Evolutionary conservation across 2,113 vertebrate genomes (phyloP).

Genomic region (Sardina pilchardus): DNA sequence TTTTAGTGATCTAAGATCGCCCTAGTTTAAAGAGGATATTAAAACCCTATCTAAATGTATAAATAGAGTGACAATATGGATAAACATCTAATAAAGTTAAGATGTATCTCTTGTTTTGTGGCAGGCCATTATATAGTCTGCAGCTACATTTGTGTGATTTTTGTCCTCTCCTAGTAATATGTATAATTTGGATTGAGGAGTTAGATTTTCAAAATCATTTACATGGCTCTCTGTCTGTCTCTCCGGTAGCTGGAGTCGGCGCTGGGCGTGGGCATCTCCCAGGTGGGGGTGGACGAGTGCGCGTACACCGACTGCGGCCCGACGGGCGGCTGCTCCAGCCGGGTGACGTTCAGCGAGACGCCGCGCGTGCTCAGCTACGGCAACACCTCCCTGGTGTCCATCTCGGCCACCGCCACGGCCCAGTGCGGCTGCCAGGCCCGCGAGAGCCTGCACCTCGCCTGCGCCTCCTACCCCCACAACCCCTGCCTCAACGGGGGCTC

Average conservation of each 20-base stretch:
- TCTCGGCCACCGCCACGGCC: conserved; percentile 63
- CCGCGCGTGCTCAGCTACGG: conserved; percentile 72
- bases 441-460: conserved; percentile 71
- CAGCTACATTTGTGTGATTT: no score
- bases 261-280: conserved; percentile 75
- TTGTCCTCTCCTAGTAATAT: no score
- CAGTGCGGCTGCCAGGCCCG: conserved; percentile 78
- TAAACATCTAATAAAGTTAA: no score
- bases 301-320: conserved; percentile 70
- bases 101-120: no score
- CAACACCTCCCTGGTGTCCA: conserved; percentile 75
- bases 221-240: neutral
- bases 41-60: no score
- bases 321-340: conserved; percentile 74
- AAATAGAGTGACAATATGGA: no score
- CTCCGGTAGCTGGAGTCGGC: conserved; percentile 76
- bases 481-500: conserved; percentile 84
- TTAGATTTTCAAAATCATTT: no score
- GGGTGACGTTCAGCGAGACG: conserved; percentile 65
- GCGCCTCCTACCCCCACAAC: conserved; percentile 74
- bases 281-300: conserved; percentile 81
- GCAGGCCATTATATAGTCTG: no score
- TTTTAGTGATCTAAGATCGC: no score
- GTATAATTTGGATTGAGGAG: no score
- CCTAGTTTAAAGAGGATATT: no score